phyloP scores from a whole-genome alignment of 2,888 invertebrate species.

The Lampropteryx suffumata region DNA sequence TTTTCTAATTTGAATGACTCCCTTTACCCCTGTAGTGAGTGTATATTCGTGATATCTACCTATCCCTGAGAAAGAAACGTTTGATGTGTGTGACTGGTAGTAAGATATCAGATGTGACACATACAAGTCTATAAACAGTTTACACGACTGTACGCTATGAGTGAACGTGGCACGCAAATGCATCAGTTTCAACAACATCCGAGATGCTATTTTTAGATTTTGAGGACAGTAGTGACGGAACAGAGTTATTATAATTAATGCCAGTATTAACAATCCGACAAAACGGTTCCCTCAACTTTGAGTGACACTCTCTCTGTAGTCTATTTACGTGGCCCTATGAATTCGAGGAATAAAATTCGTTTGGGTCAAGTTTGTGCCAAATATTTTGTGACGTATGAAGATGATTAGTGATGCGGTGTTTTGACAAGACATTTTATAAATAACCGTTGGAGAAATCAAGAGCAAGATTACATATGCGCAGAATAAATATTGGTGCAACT shows the following conservation, averaged over 20 bases:
- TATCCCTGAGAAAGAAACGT: too few relatives aligned
- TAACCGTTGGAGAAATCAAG: conserved; percentile 15
- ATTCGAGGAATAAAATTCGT: conserved; percentile 26
- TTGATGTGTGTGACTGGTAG: too few relatives aligned
- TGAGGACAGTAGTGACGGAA: conserved; percentile 34
- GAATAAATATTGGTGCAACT: too few relatives aligned
- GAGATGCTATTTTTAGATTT: conserved; percentile 37
- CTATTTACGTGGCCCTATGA: conserved; percentile 34
- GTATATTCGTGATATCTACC: too few relatives aligned
- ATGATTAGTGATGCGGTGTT: conserved; percentile 32
- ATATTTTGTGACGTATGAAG: conserved; percentile 29
- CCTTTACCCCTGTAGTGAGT: too few relatives aligned
- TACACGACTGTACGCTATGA: conserved; percentile 1
- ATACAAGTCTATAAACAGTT: conserved; percentile 9
- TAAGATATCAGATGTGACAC: background rate
- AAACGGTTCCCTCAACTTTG: conserved; percentile 25
- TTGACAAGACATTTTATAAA: conserved; percentile 26
- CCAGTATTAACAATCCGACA: conserved; percentile 26
- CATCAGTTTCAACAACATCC: conserved; percentile 28
- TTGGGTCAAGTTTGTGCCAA: conserved; percentile 39
- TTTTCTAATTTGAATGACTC: too few relatives aligned
- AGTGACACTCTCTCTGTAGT: conserved; percentile 34
- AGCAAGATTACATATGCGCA: background rate
- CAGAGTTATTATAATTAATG: conserved; percentile 38
- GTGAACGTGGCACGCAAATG: conserved; percentile 26